These are phyloP conservation scores for Drosophila nr. fundita DNA, from an alignment of 2,888 invertebrate species.

Conservation along the genomic window DNA sequence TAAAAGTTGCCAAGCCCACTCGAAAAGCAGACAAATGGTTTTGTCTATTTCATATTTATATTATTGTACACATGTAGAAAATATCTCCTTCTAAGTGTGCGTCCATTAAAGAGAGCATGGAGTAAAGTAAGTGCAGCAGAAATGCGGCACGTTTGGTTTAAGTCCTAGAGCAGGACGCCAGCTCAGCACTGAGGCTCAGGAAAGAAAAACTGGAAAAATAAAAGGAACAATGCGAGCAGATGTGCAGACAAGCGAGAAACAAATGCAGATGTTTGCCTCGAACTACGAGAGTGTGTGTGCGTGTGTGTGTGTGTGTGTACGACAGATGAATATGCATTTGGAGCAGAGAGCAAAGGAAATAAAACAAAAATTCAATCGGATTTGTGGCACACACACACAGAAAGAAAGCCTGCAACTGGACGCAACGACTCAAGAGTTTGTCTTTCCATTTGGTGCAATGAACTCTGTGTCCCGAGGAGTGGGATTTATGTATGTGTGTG, in stretches of 20 bases:
- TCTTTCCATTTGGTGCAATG: constrained; percentile 62
- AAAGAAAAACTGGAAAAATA: constrained; percentile 34
- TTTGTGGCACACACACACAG: constrained; percentile 51
- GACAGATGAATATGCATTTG: constrained; percentile 68
- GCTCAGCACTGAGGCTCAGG: constrained; percentile 25
- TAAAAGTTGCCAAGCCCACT: constrained; percentile 41
- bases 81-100: constrained; percentile 19
- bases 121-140: constrained; percentile 44
- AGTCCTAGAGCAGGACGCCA: constrained; percentile 46
- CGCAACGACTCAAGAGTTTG: constrained; percentile 37
- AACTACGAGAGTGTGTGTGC: constrained; percentile 7
- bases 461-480: constrained; percentile 54
- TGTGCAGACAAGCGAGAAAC: constrained; percentile 65
- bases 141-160: constrained; percentile 59
- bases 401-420: constrained; percentile 60
- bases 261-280: constrained; percentile 68
- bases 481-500: neutral
- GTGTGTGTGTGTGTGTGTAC: constrained; percentile 30
- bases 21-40: constrained; percentile 32
- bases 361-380: constrained; percentile 77
- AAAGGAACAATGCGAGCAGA: constrained; percentile 72
- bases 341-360: constrained; percentile 57
- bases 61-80: constrained; percentile 16
- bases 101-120: constrained; percentile 18
- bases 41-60: constrained; percentile 28